Percentiles rank a stretch among this genome's conserved stretches.
Evolutionary conservation across 2,113 vertebrate genomes (phyloP).

Genomic region (Nycticryphes semicollaris): DNA sequence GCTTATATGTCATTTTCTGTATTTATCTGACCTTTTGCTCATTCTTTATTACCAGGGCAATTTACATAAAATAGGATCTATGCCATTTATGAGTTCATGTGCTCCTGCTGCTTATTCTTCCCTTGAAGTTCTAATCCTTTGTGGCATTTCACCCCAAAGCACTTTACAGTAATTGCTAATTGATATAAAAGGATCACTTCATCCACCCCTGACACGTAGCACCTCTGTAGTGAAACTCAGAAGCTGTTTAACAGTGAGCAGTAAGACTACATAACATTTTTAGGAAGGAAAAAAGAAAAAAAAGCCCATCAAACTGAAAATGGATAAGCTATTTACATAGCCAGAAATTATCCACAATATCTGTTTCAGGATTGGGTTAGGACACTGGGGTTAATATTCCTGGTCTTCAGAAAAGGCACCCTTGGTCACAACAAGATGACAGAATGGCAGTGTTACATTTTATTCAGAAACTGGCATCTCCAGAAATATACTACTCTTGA

Average conservation of each 20-base stretch:
- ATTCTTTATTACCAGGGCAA: constrained; percentile 67
- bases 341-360: constrained; percentile 2
- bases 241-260: constrained; percentile 63
- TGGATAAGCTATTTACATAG: neutral
- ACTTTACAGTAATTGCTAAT: constrained; percentile 76
- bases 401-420: neutral
- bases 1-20: constrained; percentile 54
- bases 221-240: constrained; percentile 57
- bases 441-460: neutral
- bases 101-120: constrained; percentile 60
- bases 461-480: neutral
- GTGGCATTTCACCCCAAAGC: constrained; percentile 75
- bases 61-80: constrained; percentile 72
- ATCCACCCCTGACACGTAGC: constrained; percentile 65
- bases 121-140: constrained; percentile 65
- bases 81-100: constrained; percentile 69
- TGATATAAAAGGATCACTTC: constrained; percentile 75
- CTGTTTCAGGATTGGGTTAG: neutral
- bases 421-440: neutral
- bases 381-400: neutral
- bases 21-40: constrained; percentile 72
- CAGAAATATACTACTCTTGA: neutral
- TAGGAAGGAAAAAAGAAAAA: neutral
- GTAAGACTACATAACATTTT: neutral
- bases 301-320: neutral